These are phyloP conservation scores for Apoda limacodes DNA, from an alignment of 2,888 invertebrate genomes.

Conservation along the genomic window DNA sequence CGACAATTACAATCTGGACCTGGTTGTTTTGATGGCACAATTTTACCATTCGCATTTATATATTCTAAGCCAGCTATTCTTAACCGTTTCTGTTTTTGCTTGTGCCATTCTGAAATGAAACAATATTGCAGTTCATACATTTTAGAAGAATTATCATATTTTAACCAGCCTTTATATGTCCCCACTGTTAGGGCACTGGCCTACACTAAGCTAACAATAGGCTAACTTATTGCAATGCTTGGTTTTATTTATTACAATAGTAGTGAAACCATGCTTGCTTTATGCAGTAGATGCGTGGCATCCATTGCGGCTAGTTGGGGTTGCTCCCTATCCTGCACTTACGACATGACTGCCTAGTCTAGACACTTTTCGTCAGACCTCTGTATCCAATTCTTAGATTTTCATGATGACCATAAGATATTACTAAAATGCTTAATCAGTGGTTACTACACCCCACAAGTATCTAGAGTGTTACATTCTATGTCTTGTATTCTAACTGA, in stretches of 20 bases:
- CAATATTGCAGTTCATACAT: neutral
- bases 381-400: too few relatives aligned
- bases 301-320: too few relatives aligned
- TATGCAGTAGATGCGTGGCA: neutral
- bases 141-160: constrained; percentile 1
- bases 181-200: neutral
- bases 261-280: constrained; percentile 17
- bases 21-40: constrained; percentile 66
- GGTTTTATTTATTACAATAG: constrained; percentile 14
- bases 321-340: too few relatives aligned
- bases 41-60: constrained; percentile 67
- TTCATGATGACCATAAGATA: too few relatives aligned
- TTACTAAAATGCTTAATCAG: too few relatives aligned
- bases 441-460: too few relatives aligned
- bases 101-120: constrained; percentile 65
- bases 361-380: too few relatives aligned
- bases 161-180: too few relatives aligned
- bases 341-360: too few relatives aligned
- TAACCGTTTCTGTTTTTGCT: constrained; percentile 67
- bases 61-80: constrained; percentile 67
- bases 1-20: constrained; percentile 67
- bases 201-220: constrained; percentile 1
- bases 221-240: neutral
- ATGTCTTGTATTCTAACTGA: too few relatives aligned
- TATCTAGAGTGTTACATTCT: too few relatives aligned